A percentile compares a stretch with the other conserved stretches of the same genome.
Evolutionary conservation across 2,113 vertebrate species (phyloP).

Genomic region (Alectura lathami): DNA sequence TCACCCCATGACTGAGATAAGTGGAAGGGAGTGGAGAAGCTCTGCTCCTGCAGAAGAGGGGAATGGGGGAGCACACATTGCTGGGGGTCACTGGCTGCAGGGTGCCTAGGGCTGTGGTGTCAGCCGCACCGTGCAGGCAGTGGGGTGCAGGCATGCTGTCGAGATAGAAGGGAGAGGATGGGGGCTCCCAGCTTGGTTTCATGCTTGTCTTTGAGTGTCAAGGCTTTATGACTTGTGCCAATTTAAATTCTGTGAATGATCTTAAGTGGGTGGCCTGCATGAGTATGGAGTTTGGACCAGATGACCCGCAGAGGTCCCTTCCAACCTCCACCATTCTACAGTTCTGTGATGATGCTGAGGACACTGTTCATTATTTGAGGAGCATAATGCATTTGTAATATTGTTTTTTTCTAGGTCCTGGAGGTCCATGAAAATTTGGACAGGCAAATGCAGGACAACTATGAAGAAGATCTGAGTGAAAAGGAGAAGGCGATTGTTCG

Average conservation of each 20-base stretch:
- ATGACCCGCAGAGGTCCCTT: neutral
- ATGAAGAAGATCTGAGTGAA: slow-evolving; percentile 92
- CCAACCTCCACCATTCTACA: neutral
- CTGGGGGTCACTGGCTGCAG: neutral
- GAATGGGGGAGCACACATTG: neutral
- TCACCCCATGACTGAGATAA: neutral
- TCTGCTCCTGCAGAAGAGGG: neutral
- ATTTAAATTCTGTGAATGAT: neutral
- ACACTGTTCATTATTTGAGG: neutral
- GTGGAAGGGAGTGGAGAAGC: neutral
- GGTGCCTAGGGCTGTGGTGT: neutral
- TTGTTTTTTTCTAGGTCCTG: slow-evolving; percentile 81
- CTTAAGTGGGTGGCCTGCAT: neutral
- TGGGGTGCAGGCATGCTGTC: neutral
- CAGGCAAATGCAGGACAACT: slow-evolving; percentile 88
- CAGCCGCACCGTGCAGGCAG: neutral
- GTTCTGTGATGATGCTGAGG: neutral
- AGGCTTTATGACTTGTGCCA: neutral
- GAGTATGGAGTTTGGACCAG: neutral
- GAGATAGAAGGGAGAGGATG: neutral
- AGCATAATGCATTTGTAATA: slow-evolving; percentile 26
- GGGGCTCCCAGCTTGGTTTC: neutral
- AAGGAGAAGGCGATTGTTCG: slow-evolving; percentile 96
- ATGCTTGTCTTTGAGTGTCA: neutral
- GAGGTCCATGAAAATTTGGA: slow-evolving; percentile 96